phyloP scores from a whole-genome alignment of 37 sponge, comb jelly and placozoan species.

The Halisarca cf. caerulea region DNA sequence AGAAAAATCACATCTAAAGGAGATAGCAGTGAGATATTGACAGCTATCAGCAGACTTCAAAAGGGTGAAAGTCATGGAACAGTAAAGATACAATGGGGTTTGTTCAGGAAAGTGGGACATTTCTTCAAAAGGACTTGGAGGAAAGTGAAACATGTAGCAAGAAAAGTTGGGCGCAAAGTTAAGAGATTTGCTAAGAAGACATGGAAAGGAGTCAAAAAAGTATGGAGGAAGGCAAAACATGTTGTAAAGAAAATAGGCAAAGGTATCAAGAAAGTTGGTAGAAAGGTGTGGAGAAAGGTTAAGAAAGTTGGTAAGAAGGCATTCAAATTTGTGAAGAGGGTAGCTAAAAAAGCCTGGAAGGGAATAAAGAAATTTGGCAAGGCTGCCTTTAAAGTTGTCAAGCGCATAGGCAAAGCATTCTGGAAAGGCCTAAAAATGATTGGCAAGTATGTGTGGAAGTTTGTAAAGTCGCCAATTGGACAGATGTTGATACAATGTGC shows the following conservation, averaged over 20 bases:
- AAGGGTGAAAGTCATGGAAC: too few species aligned
- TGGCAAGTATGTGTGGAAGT: background rate
- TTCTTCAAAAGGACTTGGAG: background rate
- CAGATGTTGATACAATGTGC: background rate
- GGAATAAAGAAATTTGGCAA: background rate
- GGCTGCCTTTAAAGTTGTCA: background rate
- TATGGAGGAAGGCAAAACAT: background rate
- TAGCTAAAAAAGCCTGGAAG: background rate
- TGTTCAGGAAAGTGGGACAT: slow-evolving; percentile 14
- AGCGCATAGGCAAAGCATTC: background rate
- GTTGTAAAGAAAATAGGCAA: background rate
- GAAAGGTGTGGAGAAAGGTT: background rate
- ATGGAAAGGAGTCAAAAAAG: too few species aligned
- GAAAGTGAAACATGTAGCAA: slow-evolving; percentile 6
- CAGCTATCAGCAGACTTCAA: too few species aligned
- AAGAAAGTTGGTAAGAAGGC: background rate
- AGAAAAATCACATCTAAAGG: too few species aligned
- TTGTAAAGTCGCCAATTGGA: slow-evolving; percentile 7
- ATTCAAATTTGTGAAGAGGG: background rate
- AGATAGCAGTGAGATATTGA: too few species aligned
- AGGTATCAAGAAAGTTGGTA: background rate
- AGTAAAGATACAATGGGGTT: background rate
- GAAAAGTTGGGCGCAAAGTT: too few species aligned
- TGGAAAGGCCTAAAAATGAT: background rate
- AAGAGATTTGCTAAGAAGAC: too few species aligned